Base-by-base conservation (phyloP, 1,140 invertebrate species). In the Colletes latitarsis region DNA sequence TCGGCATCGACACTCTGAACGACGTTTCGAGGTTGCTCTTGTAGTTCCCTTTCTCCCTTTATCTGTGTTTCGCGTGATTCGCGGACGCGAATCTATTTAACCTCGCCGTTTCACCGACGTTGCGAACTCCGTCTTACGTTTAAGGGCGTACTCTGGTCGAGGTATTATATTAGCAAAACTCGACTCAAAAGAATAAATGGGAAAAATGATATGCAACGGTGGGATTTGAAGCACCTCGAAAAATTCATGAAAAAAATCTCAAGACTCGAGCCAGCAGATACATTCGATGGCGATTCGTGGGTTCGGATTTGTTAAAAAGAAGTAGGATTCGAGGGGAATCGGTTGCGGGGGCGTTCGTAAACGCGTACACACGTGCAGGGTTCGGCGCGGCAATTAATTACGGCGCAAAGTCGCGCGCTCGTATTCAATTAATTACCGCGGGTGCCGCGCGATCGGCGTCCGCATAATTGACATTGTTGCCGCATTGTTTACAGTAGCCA, bases 381-480 rank as follows among this genome's bases (percentile, higher is more conserved):
- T 55, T 58, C 81, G 66, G 83, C 79, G 81, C 85, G 43, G 78
- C 84, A 88, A 90, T 91, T 90, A 91, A 91, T 91, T 90, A 90
- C 88, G 72, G 85, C 88, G 88, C 81, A 90, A 91, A 91, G 89
- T 91, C 87, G 89, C 89, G 88, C 88, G 82, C 80, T 77, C 80
- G 82, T 82, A 64, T 66, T 79, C 73, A 60, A 82, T 82, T 76
- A 81, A 83, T 83, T 74, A 79, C 81, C 77, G 67, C 9, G 82
- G 74, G 68, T 58, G 72, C 62, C 72, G 77, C 67, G 71, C 85
- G 88, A 90, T 87, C 88, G 85, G 79, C 81, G 83, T 68, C 73
- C 86, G 89, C 90, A 91, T 92, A 92, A 92, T 92, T 90, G 91
- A 91, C 91, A 93, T 93, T 93, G 91, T 92, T 92, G 87, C 81